Evolutionary conservation across 1,140 invertebrate genomes (phyloP), one percentile per base, ranked within the genome.

Genomic region (Rhopalosiphum padi): DNA sequence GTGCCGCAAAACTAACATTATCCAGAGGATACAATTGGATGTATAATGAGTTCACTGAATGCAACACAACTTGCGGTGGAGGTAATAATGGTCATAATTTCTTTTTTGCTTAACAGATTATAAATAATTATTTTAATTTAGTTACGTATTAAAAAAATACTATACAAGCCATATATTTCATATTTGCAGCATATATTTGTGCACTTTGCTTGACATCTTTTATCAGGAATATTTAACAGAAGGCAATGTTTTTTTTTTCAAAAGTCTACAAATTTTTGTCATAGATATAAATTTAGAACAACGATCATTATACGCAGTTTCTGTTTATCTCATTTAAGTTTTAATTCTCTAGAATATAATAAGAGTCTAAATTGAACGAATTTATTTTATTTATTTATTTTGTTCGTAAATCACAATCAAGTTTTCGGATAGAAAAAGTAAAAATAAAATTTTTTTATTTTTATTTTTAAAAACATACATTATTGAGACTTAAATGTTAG

Each of bases 1-100:
- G 96, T 43, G 95, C 97, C 9, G 96, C 97, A 30, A 96, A 96
- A 90, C 95, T 96, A 2, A 95, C 95, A 30, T 96, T 97, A 94
- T 96, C 96, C 82, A 97, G 97, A 93, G 96, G 96, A 48, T 99
- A 99, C 95, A 96, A 96, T 21, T 99, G 98, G 98, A 96, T 97
- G 15, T 96, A 96, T 94, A 97, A 97, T 68, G 96, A 97, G 94
- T 99, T 97, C 95, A 96, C 97, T 9, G 95, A 96, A 1, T 99
- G 99, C 95, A 97, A 96, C 93, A 96, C 96, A 7, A 96, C 97
- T 18, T 99, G 99, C 95, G 99, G 98, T 37, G 97, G 97, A 96
- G 98, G 98, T 97, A 95, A 95, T 68, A 30, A 68, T 30, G 15
- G 60, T 68, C 4, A 30, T n/a, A 30, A 15, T 68, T 68, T n/a